These are phyloP conservation scores for Drosophila vallismaia DNA, from an alignment of 2,888 invertebrate genomes.

Conservation along the genomic window DNA sequence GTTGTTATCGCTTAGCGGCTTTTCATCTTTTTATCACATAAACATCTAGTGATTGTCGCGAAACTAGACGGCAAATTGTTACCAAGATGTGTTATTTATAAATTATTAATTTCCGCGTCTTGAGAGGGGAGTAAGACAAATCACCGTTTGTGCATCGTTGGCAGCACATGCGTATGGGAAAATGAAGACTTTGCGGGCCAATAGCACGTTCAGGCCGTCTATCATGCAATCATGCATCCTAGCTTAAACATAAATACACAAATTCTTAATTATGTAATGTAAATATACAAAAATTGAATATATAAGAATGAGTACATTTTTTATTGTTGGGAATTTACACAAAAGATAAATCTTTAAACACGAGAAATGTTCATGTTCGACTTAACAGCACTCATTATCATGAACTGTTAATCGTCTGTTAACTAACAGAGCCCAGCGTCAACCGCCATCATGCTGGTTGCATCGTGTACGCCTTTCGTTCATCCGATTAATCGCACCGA, in stretches of 20 bases:
- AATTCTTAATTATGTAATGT: too few relatives aligned
- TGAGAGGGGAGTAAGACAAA: not conserved
- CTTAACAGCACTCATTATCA: not conserved
- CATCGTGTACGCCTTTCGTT: slow-evolving; percentile 33
- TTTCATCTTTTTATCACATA: not conserved
- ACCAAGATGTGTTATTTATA: not conserved
- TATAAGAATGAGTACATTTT: too few relatives aligned
- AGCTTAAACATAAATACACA: not conserved
- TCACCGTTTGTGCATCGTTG: slow-evolving; percentile 19
- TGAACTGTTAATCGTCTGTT: slow-evolving; percentile 1
- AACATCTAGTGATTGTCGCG: not conserved
- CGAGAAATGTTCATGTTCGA: too few relatives aligned
- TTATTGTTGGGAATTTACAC: too few relatives aligned
- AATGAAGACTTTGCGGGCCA: not conserved
- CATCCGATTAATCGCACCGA: slow-evolving; percentile 53
- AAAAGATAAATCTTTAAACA: too few relatives aligned
- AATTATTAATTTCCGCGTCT: slow-evolving; percentile 1
- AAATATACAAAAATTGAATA: too few relatives aligned
- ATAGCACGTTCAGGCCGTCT: not conserved
- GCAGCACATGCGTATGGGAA: slow-evolving; percentile 25
- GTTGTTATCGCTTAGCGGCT: not conserved
- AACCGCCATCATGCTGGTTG: slow-evolving; percentile 38
- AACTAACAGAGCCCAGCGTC: not conserved
- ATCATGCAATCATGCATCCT: not conserved
- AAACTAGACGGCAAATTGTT: not conserved